These are phyloP conservation scores for Catharus ustulatus DNA, from an alignment of 2,797 vertebrate genomes.

Conservation along the genomic window DNA sequence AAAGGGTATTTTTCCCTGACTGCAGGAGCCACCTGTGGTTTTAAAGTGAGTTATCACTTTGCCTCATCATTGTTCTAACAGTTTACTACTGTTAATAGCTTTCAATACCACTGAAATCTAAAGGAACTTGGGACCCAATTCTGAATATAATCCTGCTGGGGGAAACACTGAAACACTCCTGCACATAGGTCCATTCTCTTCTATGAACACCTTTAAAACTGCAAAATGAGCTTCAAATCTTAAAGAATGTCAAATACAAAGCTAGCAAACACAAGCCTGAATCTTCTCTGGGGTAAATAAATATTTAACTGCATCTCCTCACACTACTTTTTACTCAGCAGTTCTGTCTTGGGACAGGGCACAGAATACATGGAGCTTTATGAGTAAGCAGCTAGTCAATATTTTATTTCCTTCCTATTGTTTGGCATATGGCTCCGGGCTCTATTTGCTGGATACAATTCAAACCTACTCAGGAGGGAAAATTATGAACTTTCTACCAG, in stretches of 20 bases:
- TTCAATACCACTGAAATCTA: background rate
- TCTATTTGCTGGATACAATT: slow-evolving; percentile 11
- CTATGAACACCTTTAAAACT: background rate
- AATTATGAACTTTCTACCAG: background rate
- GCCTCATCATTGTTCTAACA: background rate
- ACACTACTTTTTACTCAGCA: background rate
- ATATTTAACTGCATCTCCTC: background rate
- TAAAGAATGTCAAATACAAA: background rate
- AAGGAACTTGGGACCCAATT: background rate
- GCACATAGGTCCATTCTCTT: background rate
- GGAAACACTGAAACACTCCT: background rate
- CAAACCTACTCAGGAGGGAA: background rate
- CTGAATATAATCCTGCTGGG: background rate
- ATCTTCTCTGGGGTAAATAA: background rate
- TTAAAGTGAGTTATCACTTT: slow-evolving; percentile 7
- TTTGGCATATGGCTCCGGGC: slow-evolving; percentile 2
- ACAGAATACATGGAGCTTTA: background rate
- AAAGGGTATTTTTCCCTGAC: background rate
- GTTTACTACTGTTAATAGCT: background rate
- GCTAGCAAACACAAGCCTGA: background rate
- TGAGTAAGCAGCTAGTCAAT: slow-evolving; percentile 15
- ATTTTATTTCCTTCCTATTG: slow-evolving; percentile 33
- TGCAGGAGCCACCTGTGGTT: background rate
- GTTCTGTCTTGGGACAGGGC: background rate
- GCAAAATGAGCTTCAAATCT: background rate